Evolutionary conservation across 2,888 invertebrate genomes (phyloP), one percentile per base, ranked within the genome.

Genomic region (Cryptus viduatorius): DNA sequence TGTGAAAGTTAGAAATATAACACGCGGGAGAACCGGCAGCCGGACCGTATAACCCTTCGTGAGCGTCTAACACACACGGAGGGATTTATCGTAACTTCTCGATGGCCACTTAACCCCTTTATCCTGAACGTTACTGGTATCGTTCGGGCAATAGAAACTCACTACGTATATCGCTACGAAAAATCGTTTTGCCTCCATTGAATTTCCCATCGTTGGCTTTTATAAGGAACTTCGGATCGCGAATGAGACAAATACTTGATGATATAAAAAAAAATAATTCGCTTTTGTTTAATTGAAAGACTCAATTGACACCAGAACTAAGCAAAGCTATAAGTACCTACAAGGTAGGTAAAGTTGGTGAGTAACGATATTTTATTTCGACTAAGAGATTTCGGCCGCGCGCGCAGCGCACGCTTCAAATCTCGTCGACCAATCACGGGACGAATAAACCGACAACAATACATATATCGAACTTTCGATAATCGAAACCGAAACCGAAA

Each of bases 101-200:
- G 75, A 79, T 84, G 68, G 71, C 65, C 72, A 79, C 82, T 84
- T 75, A 82, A 82, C 75, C 64, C 37, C 79, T 79, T 79, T 75
- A 71, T 46, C 68, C 37, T 46, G 19, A 42, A 42, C 65, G 44
- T 31, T 48, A 65, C 50, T 16, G 29, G 31, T 65, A 64, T 19
- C 46, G 44, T 31, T 37, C 65, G 24, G 16, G 31, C 16, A 31
- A 56, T 61, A 29, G 14, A 59, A 61, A 61, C 5, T 61, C 61
- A 31, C 61, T 24, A 14, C 31, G n/a, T 31, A 29, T 61, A 61
- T 61, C 31, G 31, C n/a, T 24, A 14, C 61, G 7, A 56, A 48
- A 72, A 75, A 64, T 64, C 16, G 56, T 29, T 61, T 31, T 61
- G 31, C 29, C n/a, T 14, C 61, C 12, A n/a, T 61, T 61, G 29